Percentiles rank a stretch among this genome's conserved stretches.
Evolutionary conservation across 2,113 vertebrate species (phyloP).

Genomic region (Puntigrus tetrazona): DNA sequence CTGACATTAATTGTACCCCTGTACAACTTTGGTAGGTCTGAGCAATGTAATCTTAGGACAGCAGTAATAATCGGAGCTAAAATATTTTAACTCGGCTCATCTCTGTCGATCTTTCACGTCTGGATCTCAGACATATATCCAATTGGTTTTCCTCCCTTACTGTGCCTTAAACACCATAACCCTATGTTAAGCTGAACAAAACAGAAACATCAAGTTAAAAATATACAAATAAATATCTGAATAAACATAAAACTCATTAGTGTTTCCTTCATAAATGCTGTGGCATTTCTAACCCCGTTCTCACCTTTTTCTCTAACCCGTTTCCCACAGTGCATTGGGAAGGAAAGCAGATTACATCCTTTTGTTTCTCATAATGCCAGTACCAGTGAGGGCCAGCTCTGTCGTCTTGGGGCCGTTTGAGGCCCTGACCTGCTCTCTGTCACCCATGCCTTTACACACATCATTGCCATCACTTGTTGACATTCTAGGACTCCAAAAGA

Average conservation of each 20-base stretch:
- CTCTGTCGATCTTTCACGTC: background rate
- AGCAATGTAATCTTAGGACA: background rate
- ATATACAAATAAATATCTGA: conserved; percentile 20
- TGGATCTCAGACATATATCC: background rate
- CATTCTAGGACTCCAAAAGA: conserved; percentile 85
- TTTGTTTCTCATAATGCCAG: conserved; percentile 19
- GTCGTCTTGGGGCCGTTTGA: background rate
- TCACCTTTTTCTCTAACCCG: background rate
- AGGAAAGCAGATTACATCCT: conserved; percentile 1
- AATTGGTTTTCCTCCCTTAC: background rate
- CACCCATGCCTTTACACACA: background rate
- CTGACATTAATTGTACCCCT: background rate
- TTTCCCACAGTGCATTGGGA: conserved; percentile 32
- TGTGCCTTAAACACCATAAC: background rate
- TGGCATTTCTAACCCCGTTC: background rate
- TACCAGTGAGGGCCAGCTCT: conserved; percentile 42
- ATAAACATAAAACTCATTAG: background rate
- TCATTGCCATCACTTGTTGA: background rate
- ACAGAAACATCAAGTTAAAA: background rate
- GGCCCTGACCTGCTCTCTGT: conserved; percentile 2
- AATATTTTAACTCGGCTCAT: background rate
- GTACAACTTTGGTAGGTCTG: background rate
- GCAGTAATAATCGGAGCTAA: background rate
- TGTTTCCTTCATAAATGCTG: conserved; percentile 28
- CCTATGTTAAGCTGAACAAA: background rate